Base-by-base conservation (phyloP, 2,113 vertebrate species). In the Cochlearius cochlearius region DNA sequence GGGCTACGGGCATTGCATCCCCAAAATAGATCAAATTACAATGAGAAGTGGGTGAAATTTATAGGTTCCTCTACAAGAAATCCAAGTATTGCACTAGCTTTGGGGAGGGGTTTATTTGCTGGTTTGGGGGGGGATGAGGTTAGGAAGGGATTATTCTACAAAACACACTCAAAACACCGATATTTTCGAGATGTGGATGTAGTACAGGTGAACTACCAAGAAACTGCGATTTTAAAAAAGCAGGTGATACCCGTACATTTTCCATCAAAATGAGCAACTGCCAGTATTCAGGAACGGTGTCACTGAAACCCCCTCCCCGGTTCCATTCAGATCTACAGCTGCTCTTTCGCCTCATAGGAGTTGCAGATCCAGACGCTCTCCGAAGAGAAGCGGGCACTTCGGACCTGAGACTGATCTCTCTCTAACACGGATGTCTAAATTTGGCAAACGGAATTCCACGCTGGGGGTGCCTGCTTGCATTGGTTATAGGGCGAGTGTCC, bases 101-200 rank as follows among this genome's bases (percentile, higher is more conserved):
- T 50, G 7, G 50, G n/a, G 7, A 4, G 7, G 12, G 6, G 0
- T 0, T 17, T 16, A 14, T 36, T 39, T 68, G 32, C 10, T 22
- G 10, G 12, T 39, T 39, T 62, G 19, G 29, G 15, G 1, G 9
- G 7, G 36, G 9, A 29, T 7, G 5, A 56, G 36, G 45, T 23
- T 55, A 41, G 15, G 60, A 43, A 68, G 3, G 18, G 5, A 25
- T 16, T 50, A 7, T 38, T 82, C 82, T 43, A 45, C 16, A 58
- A 71, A 63, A 19, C 11, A 10, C 25, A 5, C 7, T 71, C 32
- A 41, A 32, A 55, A 36, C 21, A 19, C 0, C 17, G 30, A 3
- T 26, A 13, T 84, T 86, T 82, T 41, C 26, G 15, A 43, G 15
- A 21, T n/a, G 39, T 10, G 20, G 9, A 21, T 32, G 15, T 1